Evolutionary conservation across 2,888 invertebrate species (phyloP), one percentile per base, ranked within the genome.

Genomic region (Agriopis aurantiaria): DNA sequence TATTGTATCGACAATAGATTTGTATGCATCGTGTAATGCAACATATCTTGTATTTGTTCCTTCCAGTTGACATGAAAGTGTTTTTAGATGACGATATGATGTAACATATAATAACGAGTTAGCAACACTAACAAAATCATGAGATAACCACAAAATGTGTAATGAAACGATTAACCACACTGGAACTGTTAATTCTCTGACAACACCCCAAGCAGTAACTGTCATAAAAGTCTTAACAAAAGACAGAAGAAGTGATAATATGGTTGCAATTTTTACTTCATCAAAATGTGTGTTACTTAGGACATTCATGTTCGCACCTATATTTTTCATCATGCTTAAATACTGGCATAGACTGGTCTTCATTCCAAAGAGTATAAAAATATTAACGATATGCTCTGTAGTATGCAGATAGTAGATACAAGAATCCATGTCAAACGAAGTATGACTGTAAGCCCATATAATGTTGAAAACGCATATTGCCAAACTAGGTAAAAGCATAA

Each of bases 1-100:
- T 23, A 52, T 52, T n/a, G 46, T 4, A 40, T 66, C 48, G 10
- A 45, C 59, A 17, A 66, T 59, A 10, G 45, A 33, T 52, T 59
- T 66, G 40, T 66, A 66, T 14, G 45, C 7, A 12, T 46, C 6
- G 10, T 52, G 43, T 40, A 10, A 66, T 14, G 14, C 1, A 1
- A 6, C 10, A n/a, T 48, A 57, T 12, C 0, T 11, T 9, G 17
- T 6, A 5, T 4, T 57, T 2, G 17, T 40, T 8, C 4, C 3
- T 9, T 23, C 41, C 23, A 57, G 8, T 41, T 57, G 8, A 43
- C 2, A 11, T 9, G 40, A 8, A 57, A 65, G 17, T 8, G 0
- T n/a, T 57, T 48, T 56, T 12, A 65, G 43, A 3, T 51, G 49
- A 11, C 17, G 4, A 43, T 65, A 17, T 9, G 40, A 1, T 3